Conservation (phyloP, 2,888 invertebrate species). For the Galerucella nymphaeae region DNA sequence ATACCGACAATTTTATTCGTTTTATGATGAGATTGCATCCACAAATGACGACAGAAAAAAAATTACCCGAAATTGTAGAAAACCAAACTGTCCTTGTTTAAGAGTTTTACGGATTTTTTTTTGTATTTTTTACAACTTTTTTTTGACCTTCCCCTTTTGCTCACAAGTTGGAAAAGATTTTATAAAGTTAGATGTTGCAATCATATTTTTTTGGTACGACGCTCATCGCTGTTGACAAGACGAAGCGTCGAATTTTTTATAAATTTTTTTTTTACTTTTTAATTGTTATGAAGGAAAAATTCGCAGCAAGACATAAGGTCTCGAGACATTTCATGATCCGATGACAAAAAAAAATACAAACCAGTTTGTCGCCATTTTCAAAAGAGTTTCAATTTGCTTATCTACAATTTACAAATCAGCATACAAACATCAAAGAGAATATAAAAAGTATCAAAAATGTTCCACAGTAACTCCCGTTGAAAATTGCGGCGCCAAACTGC, state of each 20-base stretch:
- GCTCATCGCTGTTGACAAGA: conserved; percentile 44
- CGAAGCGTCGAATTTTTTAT: conserved; percentile 57
- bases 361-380: conserved; percentile 55
- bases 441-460: conserved; percentile 64
- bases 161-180: conserved; percentile 64
- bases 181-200: conserved; percentile 63
- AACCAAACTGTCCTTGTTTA: conserved; percentile 59
- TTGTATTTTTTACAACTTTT: conserved; percentile 56
- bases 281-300: conserved; percentile 63
- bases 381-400: conserved; percentile 45
- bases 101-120: conserved; percentile 63
- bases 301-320: conserved; percentile 65
- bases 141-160: conserved; percentile 53
- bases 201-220: conserved; percentile 61
- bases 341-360: conserved; percentile 41
- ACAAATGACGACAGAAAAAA: conserved; percentile 36
- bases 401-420: conserved; percentile 53
- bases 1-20: conserved; percentile 41
- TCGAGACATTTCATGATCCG: conserved; percentile 64
- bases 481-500: conserved; percentile 52
- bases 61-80: conserved; percentile 36
- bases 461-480: conserved; percentile 48
- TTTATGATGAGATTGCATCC: conserved; percentile 40
- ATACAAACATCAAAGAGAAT: conserved; percentile 59
- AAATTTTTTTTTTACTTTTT: conserved; percentile 56